Base-by-base conservation (phyloP, 2,888 invertebrate genomes). In the Agrypnus murinus region DNA sequence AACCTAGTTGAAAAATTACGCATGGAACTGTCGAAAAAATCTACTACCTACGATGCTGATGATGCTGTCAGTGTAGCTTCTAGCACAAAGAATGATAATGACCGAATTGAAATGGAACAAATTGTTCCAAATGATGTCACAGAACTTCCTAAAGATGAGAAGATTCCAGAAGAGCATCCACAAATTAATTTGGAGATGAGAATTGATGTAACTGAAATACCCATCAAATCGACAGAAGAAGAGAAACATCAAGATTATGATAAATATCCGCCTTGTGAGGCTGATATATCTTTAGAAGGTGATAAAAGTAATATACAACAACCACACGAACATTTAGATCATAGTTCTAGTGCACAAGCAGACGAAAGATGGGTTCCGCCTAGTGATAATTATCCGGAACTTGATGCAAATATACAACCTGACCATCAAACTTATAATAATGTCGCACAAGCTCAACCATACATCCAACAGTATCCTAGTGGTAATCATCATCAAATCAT, bases 1-100 rank as follows among this genome's bases (percentile, higher is more conserved):
- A 92, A 95, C 85, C 87, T 96, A 31, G 93, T 96, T 3, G 94
- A 95, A 81, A 94, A 96, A 80, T 86, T 96, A 14, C 88, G 95
- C 57, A 89, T 92, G 89, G 91, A 92, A 80, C 87, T 93, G 78
- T 89, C 88, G 34, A 92, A 92, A 81, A 93, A 92, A 83, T 89
- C 90, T 14, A 88, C 80, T 5, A 80, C 81, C 55, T 81, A 81
- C 58, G 85, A 85, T 57, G 78, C 81, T 2, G 85, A 85, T 50
- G 85, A 86, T 70, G 76, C 80, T 7, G 77, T 79, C 8, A 82
- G 82, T 66, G 77, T 81, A n/a, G 76, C 79, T 1, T 82, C 82
- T 40, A 89, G 88, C 65, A 90, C 81, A 40, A 82, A 79, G 65
- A 82, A 84, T 67, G 81, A 84, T 36, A 79, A 81, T 32, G 86